These are phyloP conservation scores for Lithophane leautieri DNA, from an alignment of 2,888 invertebrate species.

Conservation along the genomic window DNA sequence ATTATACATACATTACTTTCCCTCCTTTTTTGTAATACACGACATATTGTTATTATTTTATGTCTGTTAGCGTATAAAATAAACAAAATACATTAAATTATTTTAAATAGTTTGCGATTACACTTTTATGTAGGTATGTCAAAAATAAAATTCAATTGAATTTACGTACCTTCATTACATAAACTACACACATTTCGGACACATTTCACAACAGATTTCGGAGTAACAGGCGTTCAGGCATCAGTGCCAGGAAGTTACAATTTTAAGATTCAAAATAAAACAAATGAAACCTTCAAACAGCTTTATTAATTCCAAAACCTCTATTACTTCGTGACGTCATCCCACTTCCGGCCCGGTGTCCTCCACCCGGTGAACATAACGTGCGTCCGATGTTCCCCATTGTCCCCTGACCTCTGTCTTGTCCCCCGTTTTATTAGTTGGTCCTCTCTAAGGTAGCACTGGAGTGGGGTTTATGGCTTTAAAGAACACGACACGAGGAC, in stretches of 20 bases:
- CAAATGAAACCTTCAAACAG: slow-evolving; percentile 26
- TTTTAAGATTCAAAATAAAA: slow-evolving; percentile 2
- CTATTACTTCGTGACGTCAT: slow-evolving; percentile 64
- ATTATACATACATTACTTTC: no score
- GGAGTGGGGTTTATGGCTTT: slow-evolving; percentile 44
- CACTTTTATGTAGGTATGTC: not conserved
- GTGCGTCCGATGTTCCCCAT: slow-evolving; percentile 74
- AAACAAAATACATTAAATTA: no score
- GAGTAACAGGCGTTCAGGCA: not conserved
- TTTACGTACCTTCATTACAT: not conserved
- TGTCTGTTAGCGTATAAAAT: no score
- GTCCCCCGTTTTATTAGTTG: slow-evolving; percentile 79
- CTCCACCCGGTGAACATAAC: slow-evolving; percentile 75
- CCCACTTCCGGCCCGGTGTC: slow-evolving; percentile 75
- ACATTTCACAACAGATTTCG: no score
- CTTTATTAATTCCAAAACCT: slow-evolving; percentile 49
- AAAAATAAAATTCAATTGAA: not conserved
- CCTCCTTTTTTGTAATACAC: no score
- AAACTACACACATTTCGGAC: no score
- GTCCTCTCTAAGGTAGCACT: slow-evolving; percentile 66
- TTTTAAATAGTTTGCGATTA: no score
- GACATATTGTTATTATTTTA: no score
- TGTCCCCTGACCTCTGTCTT: slow-evolving; percentile 70
- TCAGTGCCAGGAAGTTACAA: not conserved
- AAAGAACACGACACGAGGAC: slow-evolving; percentile 53